These are phyloP conservation scores for Enteromius afrohamiltoni DNA, from an alignment of 2,797 vertebrate genomes.

Conservation along the genomic window DNA sequence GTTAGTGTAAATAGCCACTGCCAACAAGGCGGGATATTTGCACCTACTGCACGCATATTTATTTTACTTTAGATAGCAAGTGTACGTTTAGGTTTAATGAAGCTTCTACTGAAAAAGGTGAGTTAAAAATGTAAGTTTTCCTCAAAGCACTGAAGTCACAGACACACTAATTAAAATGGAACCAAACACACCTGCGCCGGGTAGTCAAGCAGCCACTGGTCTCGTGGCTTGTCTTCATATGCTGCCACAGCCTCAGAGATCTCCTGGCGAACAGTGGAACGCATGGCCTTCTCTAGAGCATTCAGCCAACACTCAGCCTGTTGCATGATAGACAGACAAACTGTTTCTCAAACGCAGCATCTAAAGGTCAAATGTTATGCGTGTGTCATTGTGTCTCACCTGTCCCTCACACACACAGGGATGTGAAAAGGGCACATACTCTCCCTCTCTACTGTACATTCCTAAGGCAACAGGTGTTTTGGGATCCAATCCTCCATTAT, in stretches of 20 bases:
- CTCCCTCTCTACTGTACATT: constrained; percentile 82
- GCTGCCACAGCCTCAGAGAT: constrained; percentile 76
- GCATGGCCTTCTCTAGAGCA: constrained; percentile 74
- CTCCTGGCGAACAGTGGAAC: constrained; percentile 74
- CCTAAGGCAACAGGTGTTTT: constrained; percentile 65
- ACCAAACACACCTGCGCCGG: constrained; percentile 71
- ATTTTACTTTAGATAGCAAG: background rate
- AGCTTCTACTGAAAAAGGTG: background rate
- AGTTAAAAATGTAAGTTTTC: background rate
- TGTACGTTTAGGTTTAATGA: background rate
- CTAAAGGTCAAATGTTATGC: background rate
- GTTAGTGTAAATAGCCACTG: too few relatives aligned
- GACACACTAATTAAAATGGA: constrained; percentile 62
- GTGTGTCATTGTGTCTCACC: constrained; percentile 58
- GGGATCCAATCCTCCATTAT: constrained; percentile 50
- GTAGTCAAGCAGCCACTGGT: constrained; percentile 78
- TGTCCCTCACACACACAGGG: constrained; percentile 75
- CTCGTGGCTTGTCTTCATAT: constrained; percentile 79
- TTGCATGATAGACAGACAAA: constrained; percentile 1
- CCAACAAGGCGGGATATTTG: too few relatives aligned
- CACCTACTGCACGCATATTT: too few relatives aligned
- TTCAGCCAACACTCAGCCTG: constrained; percentile 76
- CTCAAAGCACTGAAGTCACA: constrained; percentile 59
- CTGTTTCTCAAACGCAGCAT: background rate
- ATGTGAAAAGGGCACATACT: constrained; percentile 78